A percentile compares a stretch with the other conserved stretches of the same genome.
Evolutionary conservation across 2,888 invertebrate genomes (phyloP).

Genomic region (Amblyteles armatorius): DNA sequence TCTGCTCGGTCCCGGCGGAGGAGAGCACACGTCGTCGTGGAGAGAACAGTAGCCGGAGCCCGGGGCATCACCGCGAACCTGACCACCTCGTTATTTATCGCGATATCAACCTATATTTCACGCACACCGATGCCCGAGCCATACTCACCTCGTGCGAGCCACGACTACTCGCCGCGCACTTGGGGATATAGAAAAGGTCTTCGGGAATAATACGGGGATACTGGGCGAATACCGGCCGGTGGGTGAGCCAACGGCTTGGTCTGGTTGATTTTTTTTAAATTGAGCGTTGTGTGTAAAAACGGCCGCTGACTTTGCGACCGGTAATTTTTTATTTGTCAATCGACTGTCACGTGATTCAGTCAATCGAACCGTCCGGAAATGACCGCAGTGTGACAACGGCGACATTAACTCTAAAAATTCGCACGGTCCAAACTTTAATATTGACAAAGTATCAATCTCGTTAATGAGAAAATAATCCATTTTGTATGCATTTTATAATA

Average conservation of each 20-base stretch:
- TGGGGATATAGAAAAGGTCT: conserved; percentile 50
- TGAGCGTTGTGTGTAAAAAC: too few relatives aligned
- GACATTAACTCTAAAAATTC: too few relatives aligned
- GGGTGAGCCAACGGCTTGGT: background rate
- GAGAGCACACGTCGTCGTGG: conserved; percentile 68
- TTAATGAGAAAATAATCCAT: background rate
- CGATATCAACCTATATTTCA: conserved; percentile 84
- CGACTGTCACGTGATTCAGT: too few relatives aligned
- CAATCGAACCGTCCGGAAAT: too few relatives aligned
- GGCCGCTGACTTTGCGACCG: too few relatives aligned
- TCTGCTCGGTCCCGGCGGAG: conserved; percentile 44
- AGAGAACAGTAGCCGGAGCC: conserved; percentile 82
- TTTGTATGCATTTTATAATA: background rate
- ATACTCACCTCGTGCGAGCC: conserved; percentile 45
- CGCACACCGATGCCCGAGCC: conserved; percentile 71
- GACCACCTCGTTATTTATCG: conserved; percentile 83
- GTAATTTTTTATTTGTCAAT: background rate
- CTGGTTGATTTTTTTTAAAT: background rate
- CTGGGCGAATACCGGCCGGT: background rate
- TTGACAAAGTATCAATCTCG: background rate
- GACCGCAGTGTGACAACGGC: background rate
- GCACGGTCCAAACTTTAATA: background rate
- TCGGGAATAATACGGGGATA: conserved; percentile 12
- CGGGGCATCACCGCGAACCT: conserved; percentile 80
- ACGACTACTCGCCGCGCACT: conserved; percentile 3